Evolutionary conservation across 1,140 invertebrate species (phyloP).

Genomic region (Belonocnema kinseyi): DNA sequence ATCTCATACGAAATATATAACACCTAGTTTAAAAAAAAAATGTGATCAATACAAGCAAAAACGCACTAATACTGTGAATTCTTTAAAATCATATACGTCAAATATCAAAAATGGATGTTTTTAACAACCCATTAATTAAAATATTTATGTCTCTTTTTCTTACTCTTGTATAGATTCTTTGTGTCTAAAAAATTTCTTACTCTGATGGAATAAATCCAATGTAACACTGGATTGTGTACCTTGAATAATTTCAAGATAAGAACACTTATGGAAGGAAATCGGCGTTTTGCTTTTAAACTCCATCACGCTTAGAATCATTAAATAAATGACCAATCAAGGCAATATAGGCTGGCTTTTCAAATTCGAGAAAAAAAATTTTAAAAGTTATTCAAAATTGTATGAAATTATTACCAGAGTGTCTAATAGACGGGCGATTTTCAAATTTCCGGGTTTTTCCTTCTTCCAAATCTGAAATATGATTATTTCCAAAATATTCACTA

Average conservation of each 20-base stretch:
- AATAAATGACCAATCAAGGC: too few species aligned
- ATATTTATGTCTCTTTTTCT: neutral
- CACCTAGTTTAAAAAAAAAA: neutral
- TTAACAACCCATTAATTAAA: too few species aligned
- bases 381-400: too few species aligned
- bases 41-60: neutral
- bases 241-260: neutral
- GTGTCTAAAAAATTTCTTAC: neutral
- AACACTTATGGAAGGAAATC: neutral
- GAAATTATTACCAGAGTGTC: too few species aligned
- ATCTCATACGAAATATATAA: neutral
- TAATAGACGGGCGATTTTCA: too few species aligned
- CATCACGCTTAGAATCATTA: neutral
- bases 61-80: conserved; percentile 3
- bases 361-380: too few species aligned
- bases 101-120: too few species aligned
- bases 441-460: too few species aligned
- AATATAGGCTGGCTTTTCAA: too few species aligned
- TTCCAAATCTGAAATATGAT: too few species aligned
- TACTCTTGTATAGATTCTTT: neutral
- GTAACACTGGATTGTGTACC: neutral
- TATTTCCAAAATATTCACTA: too few species aligned
- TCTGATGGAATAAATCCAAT: neutral
- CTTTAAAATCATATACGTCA: neutral
- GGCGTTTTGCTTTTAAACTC: neutral